Evolutionary conservation across 2,797 vertebrate species (phyloP).

Genomic region (Sternotherus odoratus): DNA sequence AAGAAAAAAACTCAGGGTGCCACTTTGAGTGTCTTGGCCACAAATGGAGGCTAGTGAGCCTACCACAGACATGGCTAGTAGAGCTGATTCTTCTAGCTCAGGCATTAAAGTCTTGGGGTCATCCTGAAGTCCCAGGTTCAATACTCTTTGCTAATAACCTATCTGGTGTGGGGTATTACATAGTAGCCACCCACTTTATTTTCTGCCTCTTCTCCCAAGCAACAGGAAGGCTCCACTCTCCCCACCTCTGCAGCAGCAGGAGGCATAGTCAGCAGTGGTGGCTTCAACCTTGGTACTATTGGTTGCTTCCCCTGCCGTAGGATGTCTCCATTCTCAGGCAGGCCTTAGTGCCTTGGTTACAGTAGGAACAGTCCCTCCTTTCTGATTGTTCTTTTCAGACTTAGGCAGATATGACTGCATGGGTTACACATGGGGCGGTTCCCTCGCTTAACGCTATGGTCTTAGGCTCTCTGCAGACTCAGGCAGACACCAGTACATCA

Average conservation of each 20-base stretch:
- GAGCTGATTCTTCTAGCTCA: neutral
- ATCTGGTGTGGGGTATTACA: neutral
- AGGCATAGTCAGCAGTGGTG: neutral
- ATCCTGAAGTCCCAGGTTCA: too few species aligned
- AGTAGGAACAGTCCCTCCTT: neutral
- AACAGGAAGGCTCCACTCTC: neutral
- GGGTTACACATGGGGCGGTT: neutral
- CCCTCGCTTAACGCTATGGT: too few species aligned
- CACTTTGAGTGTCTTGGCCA: too few species aligned
- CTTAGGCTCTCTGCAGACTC: neutral
- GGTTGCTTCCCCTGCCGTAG: too few species aligned
- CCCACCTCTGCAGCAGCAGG: neutral
- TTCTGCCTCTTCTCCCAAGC: neutral
- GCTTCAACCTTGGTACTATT: neutral
- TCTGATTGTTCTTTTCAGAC: neutral
- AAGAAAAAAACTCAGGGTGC: too few species aligned
- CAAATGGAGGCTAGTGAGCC: neutral
- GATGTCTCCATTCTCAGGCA: neutral
- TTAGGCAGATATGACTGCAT: neutral
- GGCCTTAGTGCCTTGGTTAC: too few species aligned
- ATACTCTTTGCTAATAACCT: too few species aligned
- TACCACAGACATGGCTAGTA: neutral
- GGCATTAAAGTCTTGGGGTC: neutral
- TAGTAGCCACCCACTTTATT: neutral
- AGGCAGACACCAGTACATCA: neutral